Conservation (phyloP, 2,888 invertebrate genomes). For the Sepioteuthis lessoniana region DNA sequence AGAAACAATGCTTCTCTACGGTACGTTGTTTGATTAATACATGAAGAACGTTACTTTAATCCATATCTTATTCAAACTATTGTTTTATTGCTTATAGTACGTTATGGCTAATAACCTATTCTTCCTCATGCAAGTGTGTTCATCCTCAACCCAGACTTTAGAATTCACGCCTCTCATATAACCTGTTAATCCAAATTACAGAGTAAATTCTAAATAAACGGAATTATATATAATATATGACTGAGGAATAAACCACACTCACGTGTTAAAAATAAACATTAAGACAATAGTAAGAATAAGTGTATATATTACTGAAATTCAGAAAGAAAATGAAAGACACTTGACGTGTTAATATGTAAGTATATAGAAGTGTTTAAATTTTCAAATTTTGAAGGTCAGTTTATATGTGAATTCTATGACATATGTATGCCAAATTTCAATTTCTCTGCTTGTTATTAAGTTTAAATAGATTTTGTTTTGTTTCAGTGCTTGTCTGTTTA, state of each 20-base stretch:
- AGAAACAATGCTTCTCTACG: slow-evolving; percentile 48
- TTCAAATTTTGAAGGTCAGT: background rate
- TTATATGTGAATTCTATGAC: background rate
- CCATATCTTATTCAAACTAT: background rate
- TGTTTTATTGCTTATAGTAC: background rate
- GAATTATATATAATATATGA: too few relatives aligned
- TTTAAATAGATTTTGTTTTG: background rate
- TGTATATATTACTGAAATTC: too few relatives aligned
- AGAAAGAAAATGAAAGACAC: too few relatives aligned
- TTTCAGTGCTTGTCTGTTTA: background rate
- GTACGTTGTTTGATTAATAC: slow-evolving; percentile 36
- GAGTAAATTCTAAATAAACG: too few relatives aligned
- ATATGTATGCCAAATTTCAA: background rate
- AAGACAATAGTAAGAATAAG: too few relatives aligned
- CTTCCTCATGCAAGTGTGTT: background rate
- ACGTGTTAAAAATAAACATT: too few relatives aligned
- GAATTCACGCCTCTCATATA: too few relatives aligned
- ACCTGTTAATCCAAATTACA: too few relatives aligned
- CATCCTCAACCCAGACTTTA: background rate
- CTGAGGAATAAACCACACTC: too few relatives aligned
- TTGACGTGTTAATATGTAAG: too few relatives aligned
- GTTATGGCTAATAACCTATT: background rate
- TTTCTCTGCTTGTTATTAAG: background rate
- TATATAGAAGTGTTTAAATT: background rate
- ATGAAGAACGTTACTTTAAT: background rate